Evolutionary conservation across 2,113 vertebrate species (phyloP).

Genomic region (Anguilla rostrata): DNA sequence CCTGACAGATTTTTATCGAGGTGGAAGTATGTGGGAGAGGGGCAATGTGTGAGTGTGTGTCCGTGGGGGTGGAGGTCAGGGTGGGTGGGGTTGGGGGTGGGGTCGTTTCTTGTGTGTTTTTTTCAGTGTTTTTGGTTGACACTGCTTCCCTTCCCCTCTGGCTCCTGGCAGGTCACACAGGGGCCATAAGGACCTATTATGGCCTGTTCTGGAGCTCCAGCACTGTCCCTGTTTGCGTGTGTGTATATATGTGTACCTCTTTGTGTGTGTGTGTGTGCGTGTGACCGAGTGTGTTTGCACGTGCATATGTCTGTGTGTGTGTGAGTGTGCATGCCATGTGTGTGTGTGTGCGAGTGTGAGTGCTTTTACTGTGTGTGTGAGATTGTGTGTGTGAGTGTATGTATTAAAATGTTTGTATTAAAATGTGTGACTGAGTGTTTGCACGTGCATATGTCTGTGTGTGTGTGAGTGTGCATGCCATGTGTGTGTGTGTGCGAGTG

Average conservation of each 20-base stretch:
- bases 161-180: neutral
- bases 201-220: neutral
- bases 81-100: neutral
- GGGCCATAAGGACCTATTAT: neutral
- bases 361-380: too few relatives aligned
- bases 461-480: too few relatives aligned
- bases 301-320: too few relatives aligned
- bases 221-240: neutral
- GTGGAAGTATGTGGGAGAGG: constrained; percentile 31
- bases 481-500: too few relatives aligned
- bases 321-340: too few relatives aligned
- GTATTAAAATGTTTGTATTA: too few relatives aligned
- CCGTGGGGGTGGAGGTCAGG: neutral
- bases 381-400: too few relatives aligned
- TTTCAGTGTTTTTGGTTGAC: neutral
- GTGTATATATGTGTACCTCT: neutral
- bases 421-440: too few relatives aligned
- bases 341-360: too few relatives aligned
- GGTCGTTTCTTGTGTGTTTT: neutral
- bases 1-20: constrained; percentile 65
- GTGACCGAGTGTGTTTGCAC: too few relatives aligned
- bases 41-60: constrained; percentile 11
- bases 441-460: too few relatives aligned
- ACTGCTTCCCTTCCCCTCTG: neutral
- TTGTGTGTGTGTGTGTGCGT: too few relatives aligned